A percentile compares a stretch with the other conserved stretches of the same genome.
phyloP scores from a whole-genome alignment of 2,113 vertebrate species.

The Sander lucioperca region DNA sequence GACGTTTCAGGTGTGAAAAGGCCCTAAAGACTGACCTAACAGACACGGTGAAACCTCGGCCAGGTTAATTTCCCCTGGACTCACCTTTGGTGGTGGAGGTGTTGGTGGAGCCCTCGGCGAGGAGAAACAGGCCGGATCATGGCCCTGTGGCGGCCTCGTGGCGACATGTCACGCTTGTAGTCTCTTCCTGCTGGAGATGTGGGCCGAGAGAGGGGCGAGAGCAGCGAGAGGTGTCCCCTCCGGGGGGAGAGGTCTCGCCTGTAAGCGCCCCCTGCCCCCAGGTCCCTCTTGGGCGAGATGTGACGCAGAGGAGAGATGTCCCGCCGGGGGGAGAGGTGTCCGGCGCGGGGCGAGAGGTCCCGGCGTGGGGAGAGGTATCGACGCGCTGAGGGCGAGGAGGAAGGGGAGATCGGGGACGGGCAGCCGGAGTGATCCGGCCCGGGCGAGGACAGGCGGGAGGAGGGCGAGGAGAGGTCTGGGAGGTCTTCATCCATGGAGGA shows the following conservation, averaged over 20 bases:
- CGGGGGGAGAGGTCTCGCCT: constrained; percentile 93
- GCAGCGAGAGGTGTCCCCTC: constrained; percentile 81
- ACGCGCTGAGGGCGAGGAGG: constrained; percentile 88
- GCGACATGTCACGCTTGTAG: constrained; percentile 92
- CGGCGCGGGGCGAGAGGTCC: constrained; percentile 89
- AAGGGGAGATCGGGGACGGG: constrained; percentile 91
- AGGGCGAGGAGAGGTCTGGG: constrained; percentile 85
- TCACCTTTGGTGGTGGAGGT: constrained; percentile 76
- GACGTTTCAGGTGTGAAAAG: no score
- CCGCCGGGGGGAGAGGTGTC: constrained; percentile 74
- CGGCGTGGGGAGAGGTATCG: constrained; percentile 91
- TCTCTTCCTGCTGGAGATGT: constrained; percentile 88
- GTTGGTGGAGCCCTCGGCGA: constrained; percentile 89
- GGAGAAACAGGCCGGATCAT: constrained; percentile 91
- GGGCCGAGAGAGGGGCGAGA: constrained; percentile 81
- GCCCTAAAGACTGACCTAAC: no score
- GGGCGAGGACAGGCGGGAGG: constrained; percentile 89
- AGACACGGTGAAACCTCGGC: background rate
- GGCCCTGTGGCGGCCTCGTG: constrained; percentile 90
- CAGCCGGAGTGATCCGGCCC: constrained; percentile 88
- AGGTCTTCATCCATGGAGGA: constrained; percentile 91
- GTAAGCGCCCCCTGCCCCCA: constrained; percentile 59
- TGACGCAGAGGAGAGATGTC: constrained; percentile 87
- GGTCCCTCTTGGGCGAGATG: constrained; percentile 87
- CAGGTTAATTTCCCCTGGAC: background rate